phyloP scores from a whole-genome alignment of 2,888 invertebrate species.

The Julus scanicus region DNA sequence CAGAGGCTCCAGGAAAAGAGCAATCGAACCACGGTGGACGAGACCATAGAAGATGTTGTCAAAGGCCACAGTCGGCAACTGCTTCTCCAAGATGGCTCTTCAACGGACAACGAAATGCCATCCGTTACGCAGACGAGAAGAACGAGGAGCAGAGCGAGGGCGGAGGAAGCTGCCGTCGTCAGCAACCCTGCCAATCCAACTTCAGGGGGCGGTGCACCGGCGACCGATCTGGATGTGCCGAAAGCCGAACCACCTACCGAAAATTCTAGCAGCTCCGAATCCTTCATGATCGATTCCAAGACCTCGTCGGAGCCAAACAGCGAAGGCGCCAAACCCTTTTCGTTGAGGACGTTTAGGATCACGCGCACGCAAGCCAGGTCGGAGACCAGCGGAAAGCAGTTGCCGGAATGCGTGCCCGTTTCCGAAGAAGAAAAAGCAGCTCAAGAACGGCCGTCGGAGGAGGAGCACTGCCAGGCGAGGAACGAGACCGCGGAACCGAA shows the following conservation, averaged over 20 bases:
- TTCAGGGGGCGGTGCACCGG: not conserved
- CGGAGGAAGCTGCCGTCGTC: conserved; percentile 54
- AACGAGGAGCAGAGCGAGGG: conserved; percentile 58
- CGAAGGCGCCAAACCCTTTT: conserved; percentile 56
- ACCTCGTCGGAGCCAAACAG: not conserved
- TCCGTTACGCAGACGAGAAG: conserved; percentile 26
- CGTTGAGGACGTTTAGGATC: conserved; percentile 58
- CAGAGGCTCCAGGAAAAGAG: conserved; percentile 66
- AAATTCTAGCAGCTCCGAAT: not conserved
- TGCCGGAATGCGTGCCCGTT: not conserved
- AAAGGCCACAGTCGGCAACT: conserved; percentile 70
- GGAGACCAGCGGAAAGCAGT: conserved; percentile 50
- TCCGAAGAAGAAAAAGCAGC: not conserved
- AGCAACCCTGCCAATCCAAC: conserved; percentile 41
- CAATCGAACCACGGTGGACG: conserved; percentile 80
- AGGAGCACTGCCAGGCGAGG: not conserved
- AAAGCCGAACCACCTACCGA: not conserved
- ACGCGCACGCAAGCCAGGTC: conserved; percentile 57
- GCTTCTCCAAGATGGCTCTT: conserved; percentile 9
- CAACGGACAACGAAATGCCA: conserved; percentile 4
- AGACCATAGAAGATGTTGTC: conserved; percentile 89
- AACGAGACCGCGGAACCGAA: not conserved
- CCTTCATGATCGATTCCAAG: conserved; percentile 27
- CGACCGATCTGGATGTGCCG: not conserved
- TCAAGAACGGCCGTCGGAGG: not conserved